Evolutionary conservation across 2,113 vertebrate species (phyloP).

Genomic region (Callorhinus ursinus): DNA sequence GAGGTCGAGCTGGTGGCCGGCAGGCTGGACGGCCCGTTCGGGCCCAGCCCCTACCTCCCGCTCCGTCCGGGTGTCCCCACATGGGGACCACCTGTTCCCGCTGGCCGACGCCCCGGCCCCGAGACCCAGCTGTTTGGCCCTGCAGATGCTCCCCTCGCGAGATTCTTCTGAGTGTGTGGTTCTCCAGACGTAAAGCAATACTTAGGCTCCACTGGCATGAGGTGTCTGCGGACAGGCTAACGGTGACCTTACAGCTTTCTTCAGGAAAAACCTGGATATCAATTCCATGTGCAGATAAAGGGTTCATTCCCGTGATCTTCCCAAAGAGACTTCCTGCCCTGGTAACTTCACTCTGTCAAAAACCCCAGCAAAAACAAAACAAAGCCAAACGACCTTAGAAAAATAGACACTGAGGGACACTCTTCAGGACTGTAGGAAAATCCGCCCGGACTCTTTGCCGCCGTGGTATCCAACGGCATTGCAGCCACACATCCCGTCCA

Average conservation of each 20-base stretch:
- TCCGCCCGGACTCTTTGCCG: not conserved
- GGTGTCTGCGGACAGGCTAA: fast-evolving
- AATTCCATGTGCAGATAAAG: not conserved
- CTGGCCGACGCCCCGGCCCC: fast-evolving
- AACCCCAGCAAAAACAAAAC: too few relatives aligned
- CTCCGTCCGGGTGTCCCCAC: not conserved
- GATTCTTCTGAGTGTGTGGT: too few relatives aligned
- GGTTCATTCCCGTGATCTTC: not conserved
- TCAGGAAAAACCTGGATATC: too few relatives aligned
- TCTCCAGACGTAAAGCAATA: not conserved
- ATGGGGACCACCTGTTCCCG: not conserved
- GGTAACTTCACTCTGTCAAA: not conserved
- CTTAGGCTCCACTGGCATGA: fast-evolving
- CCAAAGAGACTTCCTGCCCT: not conserved
- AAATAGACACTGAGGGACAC: not conserved
- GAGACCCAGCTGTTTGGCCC: too few relatives aligned
- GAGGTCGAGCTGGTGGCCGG: fast-evolving
- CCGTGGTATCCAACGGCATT: fast-evolving
- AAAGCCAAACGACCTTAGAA: too few relatives aligned
- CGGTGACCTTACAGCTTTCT: not conserved
- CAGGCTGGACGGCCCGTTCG: not conserved
- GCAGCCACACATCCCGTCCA: fast-evolving
- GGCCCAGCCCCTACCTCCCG: not conserved
- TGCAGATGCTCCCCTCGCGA: too few relatives aligned
- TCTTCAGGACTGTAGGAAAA: not conserved